Conservation (phyloP, 2,888 invertebrate species). For the Ferdinandea cuprea region DNA sequence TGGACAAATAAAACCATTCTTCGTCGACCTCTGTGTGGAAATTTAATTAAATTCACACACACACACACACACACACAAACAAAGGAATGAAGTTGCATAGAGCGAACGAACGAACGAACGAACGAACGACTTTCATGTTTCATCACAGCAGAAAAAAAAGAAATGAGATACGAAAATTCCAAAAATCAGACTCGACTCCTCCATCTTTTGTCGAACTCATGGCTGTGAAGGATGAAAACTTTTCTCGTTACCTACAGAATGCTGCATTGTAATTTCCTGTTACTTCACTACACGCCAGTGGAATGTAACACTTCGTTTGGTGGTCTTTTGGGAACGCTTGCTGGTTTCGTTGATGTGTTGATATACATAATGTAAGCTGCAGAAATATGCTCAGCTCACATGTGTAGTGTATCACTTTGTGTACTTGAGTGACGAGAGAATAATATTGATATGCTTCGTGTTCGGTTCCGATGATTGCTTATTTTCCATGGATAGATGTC, state of each 20-base stretch:
- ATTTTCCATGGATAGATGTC: conserved; percentile 26
- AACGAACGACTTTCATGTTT: too few species aligned
- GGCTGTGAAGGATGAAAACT: background rate
- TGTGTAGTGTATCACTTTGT: background rate
- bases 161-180: background rate
- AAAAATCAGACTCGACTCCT: conserved; percentile 6
- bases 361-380: too few species aligned
- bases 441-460: conserved; percentile 23
- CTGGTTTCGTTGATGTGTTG: too few species aligned
- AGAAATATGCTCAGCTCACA: background rate
- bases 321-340: background rate
- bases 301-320: conserved; percentile 8
- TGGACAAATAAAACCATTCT: too few species aligned
- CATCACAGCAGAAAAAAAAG: background rate
- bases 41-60: too few species aligned
- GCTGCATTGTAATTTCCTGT: conserved; percentile 62
- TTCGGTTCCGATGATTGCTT: conserved; percentile 50
- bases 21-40: too few species aligned
- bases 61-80: too few species aligned
- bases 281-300: conserved; percentile 10
- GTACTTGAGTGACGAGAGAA: conserved; percentile 3
- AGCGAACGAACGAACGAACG: too few species aligned
- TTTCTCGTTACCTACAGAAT: conserved; percentile 26
- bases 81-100: too few species aligned
- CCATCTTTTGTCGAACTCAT: background rate